Evolutionary conservation across 2,888 invertebrate genomes (phyloP).

Genomic region (Spisula solida): DNA sequence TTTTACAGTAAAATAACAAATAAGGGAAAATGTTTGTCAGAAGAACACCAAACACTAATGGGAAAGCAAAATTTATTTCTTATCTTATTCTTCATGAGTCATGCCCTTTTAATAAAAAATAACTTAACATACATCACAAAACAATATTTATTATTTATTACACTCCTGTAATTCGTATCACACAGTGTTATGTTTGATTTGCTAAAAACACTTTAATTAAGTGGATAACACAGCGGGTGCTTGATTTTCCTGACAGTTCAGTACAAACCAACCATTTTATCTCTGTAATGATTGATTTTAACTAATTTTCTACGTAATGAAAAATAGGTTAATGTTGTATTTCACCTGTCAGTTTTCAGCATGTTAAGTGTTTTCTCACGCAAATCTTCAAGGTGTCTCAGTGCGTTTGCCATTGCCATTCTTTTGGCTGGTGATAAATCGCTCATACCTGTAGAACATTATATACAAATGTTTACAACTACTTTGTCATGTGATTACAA

Average conservation of each 20-base stretch:
- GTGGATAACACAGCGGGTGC: not conserved
- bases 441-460: constrained; percentile 82
- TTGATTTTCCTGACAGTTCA: not conserved
- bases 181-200: not conserved
- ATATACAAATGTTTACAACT: not conserved
- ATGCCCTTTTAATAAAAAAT: not conserved
- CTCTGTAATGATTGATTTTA: not conserved
- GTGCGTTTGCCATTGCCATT: constrained; percentile 85
- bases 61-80: too few species aligned
- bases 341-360: constrained; percentile 90
- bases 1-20: too few species aligned
- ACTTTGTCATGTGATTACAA: not conserved
- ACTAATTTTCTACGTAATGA: not conserved
- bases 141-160: not conserved
- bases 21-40: too few species aligned
- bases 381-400: constrained; percentile 81
- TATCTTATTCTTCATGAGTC: not conserved
- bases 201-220: not conserved
- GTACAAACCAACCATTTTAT: not conserved
- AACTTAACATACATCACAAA: not conserved
- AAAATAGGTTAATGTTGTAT: not conserved
- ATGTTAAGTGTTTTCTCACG: constrained; percentile 88
- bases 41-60: too few species aligned
- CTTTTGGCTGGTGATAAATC: constrained; percentile 84
- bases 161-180: not conserved